A percentile compares a stretch with the other conserved stretches of the same genome.
Evolutionary conservation across 2,797 vertebrate genomes (phyloP).

Genomic region (Rhadinocentrus ornatus): DNA sequence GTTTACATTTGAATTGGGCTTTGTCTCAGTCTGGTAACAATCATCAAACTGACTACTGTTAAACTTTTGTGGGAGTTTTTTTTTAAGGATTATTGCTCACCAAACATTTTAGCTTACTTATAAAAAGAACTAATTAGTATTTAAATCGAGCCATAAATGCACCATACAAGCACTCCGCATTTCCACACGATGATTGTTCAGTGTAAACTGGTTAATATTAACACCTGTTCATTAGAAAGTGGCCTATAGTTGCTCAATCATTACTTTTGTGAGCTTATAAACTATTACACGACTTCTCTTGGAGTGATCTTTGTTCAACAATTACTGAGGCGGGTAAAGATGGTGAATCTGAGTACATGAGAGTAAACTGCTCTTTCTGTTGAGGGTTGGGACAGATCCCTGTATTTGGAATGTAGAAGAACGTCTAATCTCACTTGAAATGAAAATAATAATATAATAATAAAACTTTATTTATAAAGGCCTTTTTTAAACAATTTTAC

Average conservation of each 20-base stretch:
- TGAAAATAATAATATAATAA: too few relatives aligned
- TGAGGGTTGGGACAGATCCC: too few relatives aligned
- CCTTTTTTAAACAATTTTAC: too few relatives aligned
- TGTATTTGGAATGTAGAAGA: too few relatives aligned
- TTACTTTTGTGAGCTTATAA: background rate
- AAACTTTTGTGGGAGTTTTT: too few relatives aligned
- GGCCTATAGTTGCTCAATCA: background rate
- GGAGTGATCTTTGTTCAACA: background rate
- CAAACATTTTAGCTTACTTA: too few relatives aligned
- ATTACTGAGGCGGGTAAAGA: too few relatives aligned
- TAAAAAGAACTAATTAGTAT: background rate
- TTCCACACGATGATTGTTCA: background rate
- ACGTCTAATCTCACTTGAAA: too few relatives aligned
- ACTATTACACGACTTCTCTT: background rate
- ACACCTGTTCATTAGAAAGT: background rate
- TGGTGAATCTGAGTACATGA: too few relatives aligned
- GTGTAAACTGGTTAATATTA: background rate
- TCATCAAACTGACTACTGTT: conserved; percentile 41
- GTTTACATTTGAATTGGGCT: background rate
- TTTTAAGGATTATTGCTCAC: too few relatives aligned
- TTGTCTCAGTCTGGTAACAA: background rate
- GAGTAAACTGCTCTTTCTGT: background rate
- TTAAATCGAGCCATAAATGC: background rate
- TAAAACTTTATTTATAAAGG: too few relatives aligned
- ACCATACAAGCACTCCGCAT: background rate